These are phyloP conservation scores for Sphaerodactylus townsendi DNA, from an alignment of 2,113 vertebrate genomes.

Conservation along the genomic window DNA sequence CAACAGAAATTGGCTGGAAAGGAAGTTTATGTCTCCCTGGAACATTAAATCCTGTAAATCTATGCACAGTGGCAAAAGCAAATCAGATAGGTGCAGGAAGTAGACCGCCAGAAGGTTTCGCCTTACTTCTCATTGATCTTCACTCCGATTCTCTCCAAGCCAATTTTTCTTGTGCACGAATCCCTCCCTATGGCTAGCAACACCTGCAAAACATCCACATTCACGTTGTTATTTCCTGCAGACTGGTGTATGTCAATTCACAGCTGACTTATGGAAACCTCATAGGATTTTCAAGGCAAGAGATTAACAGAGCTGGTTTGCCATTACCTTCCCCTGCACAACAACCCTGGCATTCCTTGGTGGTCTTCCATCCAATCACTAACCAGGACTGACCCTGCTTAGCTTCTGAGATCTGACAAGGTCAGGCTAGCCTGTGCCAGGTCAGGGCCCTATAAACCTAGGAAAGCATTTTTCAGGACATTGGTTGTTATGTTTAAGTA, in stretches of 20 bases:
- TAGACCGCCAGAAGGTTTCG: neutral
- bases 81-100: neutral
- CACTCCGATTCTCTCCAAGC: conserved; percentile 82
- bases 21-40: neutral
- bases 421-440: no score
- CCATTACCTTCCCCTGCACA: no score
- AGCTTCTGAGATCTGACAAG: no score
- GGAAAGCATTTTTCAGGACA: neutral
- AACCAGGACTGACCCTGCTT: no score
- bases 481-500: neutral
- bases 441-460: neutral
- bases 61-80: neutral
- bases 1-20: neutral
- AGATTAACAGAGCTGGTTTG: no score
- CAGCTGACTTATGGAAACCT: no score
- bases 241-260: no score
- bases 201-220: conserved; percentile 72
- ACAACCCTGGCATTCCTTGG: no score
- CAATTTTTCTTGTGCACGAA: conserved; percentile 79
- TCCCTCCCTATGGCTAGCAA: conserved; percentile 83
- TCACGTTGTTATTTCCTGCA: neutral
- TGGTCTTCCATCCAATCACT: no score
- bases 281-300: no score
- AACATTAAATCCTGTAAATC: neutral
- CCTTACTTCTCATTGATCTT: conserved; percentile 82